A percentile compares a stretch with the other conserved stretches of the same genome.
Conservation (phyloP, 2,888 invertebrate genomes). For the Pollenia griseotomentosa region DNA sequence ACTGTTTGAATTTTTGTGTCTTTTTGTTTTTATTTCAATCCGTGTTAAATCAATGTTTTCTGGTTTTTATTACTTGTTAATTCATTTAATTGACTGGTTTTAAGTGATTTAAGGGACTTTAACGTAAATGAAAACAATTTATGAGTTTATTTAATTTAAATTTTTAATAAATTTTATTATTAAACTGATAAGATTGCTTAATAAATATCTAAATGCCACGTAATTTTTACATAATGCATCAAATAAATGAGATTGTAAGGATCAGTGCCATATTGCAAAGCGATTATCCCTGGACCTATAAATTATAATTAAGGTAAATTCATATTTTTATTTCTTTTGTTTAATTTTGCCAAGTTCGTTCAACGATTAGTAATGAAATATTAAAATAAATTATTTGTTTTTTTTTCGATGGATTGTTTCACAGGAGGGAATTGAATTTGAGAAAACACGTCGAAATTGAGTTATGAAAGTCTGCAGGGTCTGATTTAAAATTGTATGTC, state of each 20-base stretch:
- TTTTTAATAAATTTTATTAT: slow-evolving; percentile 14
- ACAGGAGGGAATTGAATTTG: not conserved
- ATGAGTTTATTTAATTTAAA: slow-evolving; percentile 29
- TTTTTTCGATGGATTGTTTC: not conserved
- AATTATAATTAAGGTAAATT: slow-evolving; percentile 22
- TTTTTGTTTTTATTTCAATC: not conserved
- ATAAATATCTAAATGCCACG: slow-evolving; percentile 9
- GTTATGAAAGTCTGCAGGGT: not conserved
- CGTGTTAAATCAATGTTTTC: slow-evolving; percentile 11
- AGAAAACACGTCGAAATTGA: slow-evolving; percentile 18
- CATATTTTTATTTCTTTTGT: slow-evolving; percentile 29
- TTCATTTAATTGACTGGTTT: slow-evolving; percentile 43
- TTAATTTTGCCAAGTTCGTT: slow-evolving; percentile 4
- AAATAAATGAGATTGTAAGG: not conserved
- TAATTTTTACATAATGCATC: slow-evolving; percentile 27
- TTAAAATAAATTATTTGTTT: not conserved
- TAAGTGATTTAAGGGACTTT: slow-evolving; percentile 32
- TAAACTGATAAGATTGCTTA: not conserved
- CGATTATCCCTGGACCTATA: slow-evolving; percentile 3
- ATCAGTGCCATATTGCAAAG: not conserved
- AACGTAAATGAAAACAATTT: slow-evolving; percentile 12
- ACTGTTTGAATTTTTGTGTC: slow-evolving; percentile 8
- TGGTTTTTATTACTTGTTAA: slow-evolving; percentile 39
- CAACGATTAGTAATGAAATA: not conserved
- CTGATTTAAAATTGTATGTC: not conserved